Evolutionary conservation across 2,888 invertebrate genomes (phyloP).

Genomic region (Phlogophora meticulosa): DNA sequence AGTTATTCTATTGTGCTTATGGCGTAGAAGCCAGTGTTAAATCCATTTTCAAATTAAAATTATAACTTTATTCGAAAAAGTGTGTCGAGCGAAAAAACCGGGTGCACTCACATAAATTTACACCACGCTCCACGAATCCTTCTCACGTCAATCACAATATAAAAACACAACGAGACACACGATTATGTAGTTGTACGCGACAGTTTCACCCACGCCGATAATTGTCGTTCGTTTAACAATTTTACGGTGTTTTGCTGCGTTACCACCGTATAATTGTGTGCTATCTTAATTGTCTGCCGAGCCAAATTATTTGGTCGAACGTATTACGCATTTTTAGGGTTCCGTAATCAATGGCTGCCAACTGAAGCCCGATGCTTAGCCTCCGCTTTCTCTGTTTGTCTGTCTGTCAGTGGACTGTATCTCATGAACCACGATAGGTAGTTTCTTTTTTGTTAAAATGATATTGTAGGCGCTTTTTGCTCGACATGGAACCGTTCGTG

Average conservation of each 20-base stretch:
- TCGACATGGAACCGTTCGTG: no score
- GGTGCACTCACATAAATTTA: constrained; percentile 53
- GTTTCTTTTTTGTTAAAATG: no score
- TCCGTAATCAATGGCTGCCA: no score
- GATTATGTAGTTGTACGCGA: constrained; percentile 80
- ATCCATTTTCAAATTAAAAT: no score
- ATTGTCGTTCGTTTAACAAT: constrained; percentile 88
- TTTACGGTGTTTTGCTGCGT: constrained; percentile 76
- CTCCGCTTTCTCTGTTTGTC: no score
- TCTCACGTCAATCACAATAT: constrained; percentile 89
- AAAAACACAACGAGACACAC: constrained; percentile 79
- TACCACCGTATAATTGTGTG: constrained; percentile 62
- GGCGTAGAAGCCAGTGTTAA: no score
- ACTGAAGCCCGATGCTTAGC: no score
- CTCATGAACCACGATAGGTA: no score
- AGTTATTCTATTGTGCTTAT: no score
- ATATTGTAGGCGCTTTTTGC: no score
- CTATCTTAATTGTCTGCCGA: constrained; percentile 60
- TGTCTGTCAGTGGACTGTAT: no score
- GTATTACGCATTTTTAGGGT: constrained; percentile 43
- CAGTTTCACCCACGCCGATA: constrained; percentile 77
- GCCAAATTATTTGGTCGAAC: constrained; percentile 45
- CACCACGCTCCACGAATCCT: constrained; percentile 64
- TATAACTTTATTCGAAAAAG: neutral
- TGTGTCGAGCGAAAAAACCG: neutral